Conservation (phyloP, 2,797 vertebrate species). For the Lophotriccus pileatus region DNA sequence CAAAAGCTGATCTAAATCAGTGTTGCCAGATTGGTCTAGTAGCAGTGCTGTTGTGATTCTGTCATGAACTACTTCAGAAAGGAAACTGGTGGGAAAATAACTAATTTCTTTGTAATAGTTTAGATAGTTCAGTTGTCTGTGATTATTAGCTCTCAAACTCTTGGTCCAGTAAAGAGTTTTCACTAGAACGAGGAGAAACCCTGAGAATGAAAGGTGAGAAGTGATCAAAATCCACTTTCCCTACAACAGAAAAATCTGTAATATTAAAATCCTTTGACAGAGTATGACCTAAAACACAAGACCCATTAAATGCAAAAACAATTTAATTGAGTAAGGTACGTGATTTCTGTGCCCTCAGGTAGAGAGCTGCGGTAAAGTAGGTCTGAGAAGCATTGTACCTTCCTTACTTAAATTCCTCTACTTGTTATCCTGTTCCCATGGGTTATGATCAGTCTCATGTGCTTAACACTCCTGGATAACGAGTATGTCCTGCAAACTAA, state of each 20-base stretch:
- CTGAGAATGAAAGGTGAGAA: neutral
- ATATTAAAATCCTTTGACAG: neutral
- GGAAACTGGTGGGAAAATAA: neutral
- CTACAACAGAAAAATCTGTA: neutral
- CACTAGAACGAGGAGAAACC: neutral
- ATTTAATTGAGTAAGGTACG: fast-evolving
- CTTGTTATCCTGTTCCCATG: neutral
- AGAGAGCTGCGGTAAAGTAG: neutral
- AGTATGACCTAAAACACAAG: neutral
- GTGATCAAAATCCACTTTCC: neutral
- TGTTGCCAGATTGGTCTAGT: neutral
- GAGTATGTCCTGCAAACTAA: neutral
- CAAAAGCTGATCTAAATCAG: neutral
- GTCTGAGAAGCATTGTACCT: neutral
- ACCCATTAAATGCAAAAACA: neutral
- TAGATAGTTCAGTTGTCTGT: neutral
- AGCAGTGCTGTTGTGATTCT: neutral
- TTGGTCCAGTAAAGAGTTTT: neutral
- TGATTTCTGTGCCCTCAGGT: neutral
- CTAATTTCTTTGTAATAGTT: neutral
- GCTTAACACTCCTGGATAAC: neutral
- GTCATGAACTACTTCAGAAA: neutral
- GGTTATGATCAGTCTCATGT: neutral
- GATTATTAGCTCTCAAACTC: neutral
- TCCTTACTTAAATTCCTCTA: neutral